phyloP scores from a whole-genome alignment of 2,113 vertebrate species.

The Periophthalmus modestus region DNA sequence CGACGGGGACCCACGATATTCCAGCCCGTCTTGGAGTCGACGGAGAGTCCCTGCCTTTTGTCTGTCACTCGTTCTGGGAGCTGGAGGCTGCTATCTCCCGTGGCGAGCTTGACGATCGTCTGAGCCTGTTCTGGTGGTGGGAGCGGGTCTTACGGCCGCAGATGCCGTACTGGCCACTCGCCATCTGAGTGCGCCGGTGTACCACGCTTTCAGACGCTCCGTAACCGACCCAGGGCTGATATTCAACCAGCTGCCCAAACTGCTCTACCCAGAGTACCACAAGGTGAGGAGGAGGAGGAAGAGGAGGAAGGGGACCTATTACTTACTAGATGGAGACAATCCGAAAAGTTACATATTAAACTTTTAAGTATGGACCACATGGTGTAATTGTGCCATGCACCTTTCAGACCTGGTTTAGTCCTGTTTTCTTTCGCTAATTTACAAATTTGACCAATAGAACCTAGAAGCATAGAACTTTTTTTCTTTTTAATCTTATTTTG shows the following conservation, averaged over 20 bases:
- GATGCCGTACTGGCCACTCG: constrained; percentile 77
- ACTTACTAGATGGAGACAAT: no score
- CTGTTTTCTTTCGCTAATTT: no score
- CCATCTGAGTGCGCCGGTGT: constrained; percentile 76
- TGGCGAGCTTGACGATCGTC: constrained; percentile 64
- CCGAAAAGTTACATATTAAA: no score
- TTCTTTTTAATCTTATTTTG: no score
- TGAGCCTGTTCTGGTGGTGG: constrained; percentile 78
- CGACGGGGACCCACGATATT: constrained; percentile 81
- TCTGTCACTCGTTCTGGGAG: constrained; percentile 80
- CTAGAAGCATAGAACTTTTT: no score
- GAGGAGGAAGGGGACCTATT: no score
- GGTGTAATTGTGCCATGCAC: no score
- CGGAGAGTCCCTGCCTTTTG: constrained; percentile 77
- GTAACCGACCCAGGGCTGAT: constrained; percentile 76
- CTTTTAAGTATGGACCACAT: no score
- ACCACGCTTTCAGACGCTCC: constrained; percentile 75
- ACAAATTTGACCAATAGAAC: no score
- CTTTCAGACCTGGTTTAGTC: no score
- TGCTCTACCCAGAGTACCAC: constrained; percentile 84
- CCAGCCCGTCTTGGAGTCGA: constrained; percentile 72
- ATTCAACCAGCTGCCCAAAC: constrained; percentile 82
- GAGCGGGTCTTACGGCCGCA: constrained; percentile 79
- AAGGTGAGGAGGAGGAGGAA: constrained; percentile 63
- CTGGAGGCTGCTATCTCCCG: constrained; percentile 74